Percentiles rank a stretch among this genome's conserved stretches.
Evolutionary conservation across 2,888 invertebrate species (phyloP).

Genomic region (Thera britannica): DNA sequence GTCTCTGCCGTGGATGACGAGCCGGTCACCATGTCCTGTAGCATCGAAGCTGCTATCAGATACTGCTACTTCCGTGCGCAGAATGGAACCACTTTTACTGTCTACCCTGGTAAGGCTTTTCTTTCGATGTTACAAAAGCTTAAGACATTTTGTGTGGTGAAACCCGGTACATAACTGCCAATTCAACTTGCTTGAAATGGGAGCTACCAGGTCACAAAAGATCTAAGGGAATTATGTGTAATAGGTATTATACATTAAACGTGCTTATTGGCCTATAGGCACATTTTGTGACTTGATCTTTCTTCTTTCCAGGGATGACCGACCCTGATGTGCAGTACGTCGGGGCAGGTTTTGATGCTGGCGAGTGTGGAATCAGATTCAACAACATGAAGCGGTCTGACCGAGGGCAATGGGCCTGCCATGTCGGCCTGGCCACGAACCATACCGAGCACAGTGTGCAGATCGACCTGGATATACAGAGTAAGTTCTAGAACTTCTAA

Average conservation of each 20-base stretch:
- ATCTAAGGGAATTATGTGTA: too few relatives aligned
- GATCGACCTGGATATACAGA: slow-evolving; percentile 46
- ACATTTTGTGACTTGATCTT: background rate
- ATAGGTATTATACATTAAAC: too few relatives aligned
- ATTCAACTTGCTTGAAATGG: too few relatives aligned
- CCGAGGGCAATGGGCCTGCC: slow-evolving; percentile 69
- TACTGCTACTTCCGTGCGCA: slow-evolving; percentile 74
- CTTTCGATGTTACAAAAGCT: background rate
- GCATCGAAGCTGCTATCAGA: slow-evolving; percentile 55
- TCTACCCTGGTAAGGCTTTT: slow-evolving; percentile 61
- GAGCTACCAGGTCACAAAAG: too few relatives aligned
- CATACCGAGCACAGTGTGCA: slow-evolving; percentile 46
- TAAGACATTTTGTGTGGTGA: background rate
- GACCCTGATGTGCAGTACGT: slow-evolving; percentile 54
- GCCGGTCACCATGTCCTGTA: slow-evolving; percentile 60
- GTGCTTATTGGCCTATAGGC: too few relatives aligned
- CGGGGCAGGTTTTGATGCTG: slow-evolving; percentile 72
- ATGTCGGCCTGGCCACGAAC: slow-evolving; percentile 57
- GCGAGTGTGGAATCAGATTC: slow-evolving; percentile 69
- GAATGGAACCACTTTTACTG: slow-evolving; percentile 66
- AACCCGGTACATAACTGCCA: background rate
- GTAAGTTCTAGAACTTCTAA: slow-evolving; percentile 39
- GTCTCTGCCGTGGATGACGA: slow-evolving; percentile 50
- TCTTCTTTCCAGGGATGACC: slow-evolving; percentile 46
- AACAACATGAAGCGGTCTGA: slow-evolving; percentile 47